Percentiles rank a stretch among this genome's conserved stretches.
These are phyloP conservation scores for Rynchops niger DNA, from an alignment of 2,113 vertebrate species.

Conservation along the genomic window DNA sequence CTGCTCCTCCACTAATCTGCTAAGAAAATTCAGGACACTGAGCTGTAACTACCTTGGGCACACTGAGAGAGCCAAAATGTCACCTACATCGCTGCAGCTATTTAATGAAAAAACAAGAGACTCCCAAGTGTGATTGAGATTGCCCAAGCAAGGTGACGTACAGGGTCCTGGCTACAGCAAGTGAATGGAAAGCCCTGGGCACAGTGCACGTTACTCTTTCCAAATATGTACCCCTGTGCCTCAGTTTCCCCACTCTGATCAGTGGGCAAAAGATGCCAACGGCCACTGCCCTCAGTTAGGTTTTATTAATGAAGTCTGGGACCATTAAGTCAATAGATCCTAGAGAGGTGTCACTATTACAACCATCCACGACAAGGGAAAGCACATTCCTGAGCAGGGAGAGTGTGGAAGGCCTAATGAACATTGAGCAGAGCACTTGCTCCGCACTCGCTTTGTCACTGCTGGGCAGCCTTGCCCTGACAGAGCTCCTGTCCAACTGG, in stretches of 20 bases:
- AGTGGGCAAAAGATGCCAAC: not conserved
- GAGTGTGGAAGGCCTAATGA: constrained; percentile 38
- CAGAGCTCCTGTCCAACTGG: constrained; percentile 50
- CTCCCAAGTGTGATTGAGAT: not conserved
- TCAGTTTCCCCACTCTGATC: not conserved
- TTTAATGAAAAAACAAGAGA: not conserved
- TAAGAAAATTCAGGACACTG: not conserved
- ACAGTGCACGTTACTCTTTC: not conserved
- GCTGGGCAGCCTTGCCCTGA: constrained; percentile 51
- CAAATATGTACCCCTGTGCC: not conserved
- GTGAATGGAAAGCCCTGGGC: not conserved
- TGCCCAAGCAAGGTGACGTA: not conserved
- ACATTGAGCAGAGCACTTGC: constrained; percentile 28
- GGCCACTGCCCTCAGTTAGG: not conserved
- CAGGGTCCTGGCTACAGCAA: not conserved
- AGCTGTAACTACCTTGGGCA: not conserved
- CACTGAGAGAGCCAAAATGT: not conserved
- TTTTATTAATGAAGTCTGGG: not conserved
- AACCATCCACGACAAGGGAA: not conserved
- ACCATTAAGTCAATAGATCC: not conserved
- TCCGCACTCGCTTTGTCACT: constrained; percentile 24
- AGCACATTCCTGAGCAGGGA: constrained; percentile 24
- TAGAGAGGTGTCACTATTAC: not conserved
- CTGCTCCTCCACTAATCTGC: not conserved
- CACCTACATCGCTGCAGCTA: not conserved